A percentile compares a stretch with the other conserved stretches of the same genome.
phyloP scores from a whole-genome alignment of 2,113 vertebrate species.

The Varanus salvator region DNA sequence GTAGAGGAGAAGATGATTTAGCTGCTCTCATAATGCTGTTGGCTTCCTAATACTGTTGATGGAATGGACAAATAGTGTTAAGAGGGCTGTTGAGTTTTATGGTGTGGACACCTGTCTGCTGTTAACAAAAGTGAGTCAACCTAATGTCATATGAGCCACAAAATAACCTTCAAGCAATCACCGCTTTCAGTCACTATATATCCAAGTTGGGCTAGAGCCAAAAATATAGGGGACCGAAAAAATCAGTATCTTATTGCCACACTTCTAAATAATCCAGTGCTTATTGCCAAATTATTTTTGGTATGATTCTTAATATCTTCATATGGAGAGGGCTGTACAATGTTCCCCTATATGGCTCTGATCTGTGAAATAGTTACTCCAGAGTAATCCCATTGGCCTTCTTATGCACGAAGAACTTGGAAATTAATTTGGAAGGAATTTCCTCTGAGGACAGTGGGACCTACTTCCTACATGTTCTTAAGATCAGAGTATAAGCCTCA shows the following conservation, averaged over 20 bases:
- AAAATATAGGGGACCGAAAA: constrained; percentile 32
- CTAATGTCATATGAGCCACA: background rate
- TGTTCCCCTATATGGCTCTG: constrained; percentile 20
- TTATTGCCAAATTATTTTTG: constrained; percentile 13
- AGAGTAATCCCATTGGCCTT: background rate
- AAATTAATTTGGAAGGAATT: constrained; percentile 11
- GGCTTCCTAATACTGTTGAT: constrained; percentile 38
- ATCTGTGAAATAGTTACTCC: background rate
- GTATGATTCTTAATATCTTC: constrained; percentile 1
- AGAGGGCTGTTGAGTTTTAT: constrained; percentile 10
- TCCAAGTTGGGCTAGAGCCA: background rate
- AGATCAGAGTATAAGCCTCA: background rate
- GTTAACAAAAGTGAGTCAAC: background rate
- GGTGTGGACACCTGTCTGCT: constrained; percentile 23
- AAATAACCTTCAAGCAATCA: background rate
- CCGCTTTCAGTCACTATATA: background rate
- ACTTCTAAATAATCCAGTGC: constrained; percentile 11
- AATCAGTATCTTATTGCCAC: background rate
- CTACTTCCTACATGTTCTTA: constrained; percentile 7
- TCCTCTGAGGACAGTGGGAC: background rate
- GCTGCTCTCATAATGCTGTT: constrained; percentile 21
- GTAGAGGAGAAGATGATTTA: background rate
- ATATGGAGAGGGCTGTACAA: background rate
- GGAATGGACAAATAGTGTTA: constrained; percentile 42
- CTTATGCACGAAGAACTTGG: background rate